phyloP scores from a whole-genome alignment of 1,140 invertebrate genomes.

The Kradibia gibbosae region DNA sequence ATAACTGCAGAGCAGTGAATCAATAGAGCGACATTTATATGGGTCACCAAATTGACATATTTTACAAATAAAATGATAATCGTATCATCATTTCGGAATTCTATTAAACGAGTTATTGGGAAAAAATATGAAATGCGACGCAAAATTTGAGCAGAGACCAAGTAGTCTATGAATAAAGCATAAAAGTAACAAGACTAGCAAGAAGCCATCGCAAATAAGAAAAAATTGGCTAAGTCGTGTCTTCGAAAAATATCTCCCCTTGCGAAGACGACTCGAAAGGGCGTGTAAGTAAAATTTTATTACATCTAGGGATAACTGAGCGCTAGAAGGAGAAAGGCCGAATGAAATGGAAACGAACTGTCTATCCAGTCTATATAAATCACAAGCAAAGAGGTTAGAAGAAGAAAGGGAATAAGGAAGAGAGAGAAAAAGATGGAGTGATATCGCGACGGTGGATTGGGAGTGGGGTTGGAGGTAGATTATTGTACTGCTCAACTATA shows the following conservation, averaged over 20 bases:
- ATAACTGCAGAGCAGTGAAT: too few species aligned
- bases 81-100: not conserved
- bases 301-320: slow-evolving; percentile 31
- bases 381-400: slow-evolving; percentile 29
- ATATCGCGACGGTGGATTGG: not conserved
- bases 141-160: slow-evolving; percentile 1
- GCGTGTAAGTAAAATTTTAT: slow-evolving; percentile 52
- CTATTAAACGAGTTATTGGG: not conserved
- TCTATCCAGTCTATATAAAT: slow-evolving; percentile 39
- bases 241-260: slow-evolving; percentile 23
- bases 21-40: too few species aligned
- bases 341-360: slow-evolving; percentile 40
- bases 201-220: slow-evolving; percentile 23
- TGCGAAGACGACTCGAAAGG: slow-evolving; percentile 11
- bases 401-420: not conserved
- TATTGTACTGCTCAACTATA: slow-evolving; percentile 18
- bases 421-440: not conserved
- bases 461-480: not conserved
- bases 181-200: not conserved
- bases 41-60: too few species aligned
- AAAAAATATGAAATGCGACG: not conserved
- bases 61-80: too few species aligned
- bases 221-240: slow-evolving; percentile 35
- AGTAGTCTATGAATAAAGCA: not conserved
- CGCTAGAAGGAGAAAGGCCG: not conserved